Percentiles rank a stretch among this genome's conserved stretches.
phyloP scores from a whole-genome alignment of 2,888 invertebrate species.

The Stenolophus ochropezus region DNA sequence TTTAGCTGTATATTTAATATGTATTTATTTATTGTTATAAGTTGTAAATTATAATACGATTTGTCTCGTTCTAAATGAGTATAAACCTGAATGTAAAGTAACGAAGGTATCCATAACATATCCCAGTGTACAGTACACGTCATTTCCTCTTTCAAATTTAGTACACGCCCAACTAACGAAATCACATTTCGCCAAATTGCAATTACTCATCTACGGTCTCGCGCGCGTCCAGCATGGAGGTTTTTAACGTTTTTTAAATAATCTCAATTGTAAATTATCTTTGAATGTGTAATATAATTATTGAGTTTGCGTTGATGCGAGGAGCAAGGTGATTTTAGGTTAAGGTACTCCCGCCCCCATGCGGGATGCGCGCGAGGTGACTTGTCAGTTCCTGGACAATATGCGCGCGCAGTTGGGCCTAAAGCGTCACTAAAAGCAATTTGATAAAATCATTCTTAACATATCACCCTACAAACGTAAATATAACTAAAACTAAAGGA shows the following conservation, averaged over 20 bases:
- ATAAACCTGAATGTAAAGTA: constrained; percentile 27
- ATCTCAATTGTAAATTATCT: too few species aligned
- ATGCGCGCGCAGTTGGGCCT: neutral
- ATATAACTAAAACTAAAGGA: constrained; percentile 19
- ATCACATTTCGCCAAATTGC: neutral
- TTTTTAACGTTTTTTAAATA: neutral
- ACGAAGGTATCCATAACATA: constrained; percentile 42
- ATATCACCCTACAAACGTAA: constrained; percentile 55
- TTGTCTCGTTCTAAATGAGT: constrained; percentile 18
- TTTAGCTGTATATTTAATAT: constrained; percentile 46
- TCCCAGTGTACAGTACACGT: constrained; percentile 40
- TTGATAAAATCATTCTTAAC: constrained; percentile 45
- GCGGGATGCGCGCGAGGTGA: neutral
- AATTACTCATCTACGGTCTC: neutral
- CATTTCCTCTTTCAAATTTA: constrained; percentile 20
- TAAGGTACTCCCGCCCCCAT: neutral
- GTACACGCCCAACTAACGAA: neutral
- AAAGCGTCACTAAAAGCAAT: constrained; percentile 28
- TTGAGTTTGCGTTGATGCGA: too few species aligned
- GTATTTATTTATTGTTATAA: constrained; percentile 55
- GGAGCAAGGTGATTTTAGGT: too few species aligned
- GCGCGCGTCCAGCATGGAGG: neutral
- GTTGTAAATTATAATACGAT: constrained; percentile 39
- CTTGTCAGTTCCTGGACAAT: neutral
- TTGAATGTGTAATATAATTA: too few species aligned